Evolutionary conservation across 2,113 vertebrate species (phyloP), one percentile per base, ranked within the genome.

Genomic region (Indicator indicator): DNA sequence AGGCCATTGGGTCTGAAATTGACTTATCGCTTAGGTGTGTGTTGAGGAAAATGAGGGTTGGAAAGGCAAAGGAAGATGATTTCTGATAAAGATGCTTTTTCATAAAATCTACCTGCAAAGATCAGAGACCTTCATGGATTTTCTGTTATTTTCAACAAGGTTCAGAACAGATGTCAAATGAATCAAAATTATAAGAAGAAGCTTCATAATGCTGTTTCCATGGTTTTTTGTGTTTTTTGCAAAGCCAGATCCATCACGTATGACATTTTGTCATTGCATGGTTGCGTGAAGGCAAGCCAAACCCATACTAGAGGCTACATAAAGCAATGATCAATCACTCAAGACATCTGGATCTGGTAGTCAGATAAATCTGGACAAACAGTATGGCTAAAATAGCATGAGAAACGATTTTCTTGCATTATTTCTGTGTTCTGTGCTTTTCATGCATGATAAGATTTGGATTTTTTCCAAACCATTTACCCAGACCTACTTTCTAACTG

Each of bases 391-490:
- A 97, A 95, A 84, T 46, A 75, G 8, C 62, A 92, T 67, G 32
- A 87, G 74, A 93, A 96, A 28, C 16, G 11, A 79, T 93, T 87
- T 88, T 92, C 46, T 90, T 94, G 33, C 32, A 86, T 91, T 93
- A 79, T 90, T 95, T 90, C 54, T 92, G 11, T 95, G 36, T 56
- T 93, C 73, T 83, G 16, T 95, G 27, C 12, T 94, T 96, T 96
- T 95, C 81, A 94, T 94, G 86, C 64, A 3, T 96, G 94, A 70
- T 75, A 67, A 88, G 46, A 83, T 95, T 86, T 94, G 86, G 65
- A 96, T 96, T 97, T 90, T 90, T 97, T 97, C 90, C 79, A 93
- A 95, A 89, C 63, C 92, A 95, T 97, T 98, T 97, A 94, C 33
- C 42, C 19, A 96, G 88, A 91, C 91, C 86, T 97, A 89, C 74